A percentile compares a stretch with the other conserved stretches of the same genome.
Conservation (phyloP, 2,888 invertebrate genomes). For the Thysanoteuthis rhombus region DNA sequence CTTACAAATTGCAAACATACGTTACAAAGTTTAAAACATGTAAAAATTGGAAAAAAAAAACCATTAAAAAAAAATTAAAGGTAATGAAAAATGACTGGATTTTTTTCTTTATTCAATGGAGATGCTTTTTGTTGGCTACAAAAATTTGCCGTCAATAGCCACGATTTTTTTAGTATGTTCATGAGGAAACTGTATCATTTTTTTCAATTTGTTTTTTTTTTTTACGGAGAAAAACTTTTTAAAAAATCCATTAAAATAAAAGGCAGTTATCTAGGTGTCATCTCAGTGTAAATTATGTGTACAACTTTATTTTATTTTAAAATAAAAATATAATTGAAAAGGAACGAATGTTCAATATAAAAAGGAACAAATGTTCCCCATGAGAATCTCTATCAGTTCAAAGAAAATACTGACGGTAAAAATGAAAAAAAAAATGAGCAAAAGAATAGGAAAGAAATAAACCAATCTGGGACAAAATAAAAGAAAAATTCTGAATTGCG, state of each 20-base stretch:
- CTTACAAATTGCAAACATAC: neutral
- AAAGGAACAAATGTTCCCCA: neutral
- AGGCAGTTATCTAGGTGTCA: neutral
- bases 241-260: neutral
- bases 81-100: neutral
- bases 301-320: neutral
- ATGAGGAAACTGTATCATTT: neutral
- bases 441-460: neutral
- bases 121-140: neutral
- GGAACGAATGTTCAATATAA: too few species aligned
- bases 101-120: neutral
- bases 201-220: neutral
- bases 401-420: neutral
- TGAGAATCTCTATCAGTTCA: neutral
- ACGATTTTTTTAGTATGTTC: too few species aligned
- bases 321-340: neutral
- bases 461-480: neutral
- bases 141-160: neutral
- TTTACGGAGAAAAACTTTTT: rapidly evolving
- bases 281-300: neutral
- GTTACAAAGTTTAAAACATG: neutral
- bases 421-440: neutral
- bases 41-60: neutral
- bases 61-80: neutral
- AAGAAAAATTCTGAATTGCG: neutral